Evolutionary conservation across 2,113 vertebrate species (phyloP).

Genomic region (Nymphicus hollandicus): DNA sequence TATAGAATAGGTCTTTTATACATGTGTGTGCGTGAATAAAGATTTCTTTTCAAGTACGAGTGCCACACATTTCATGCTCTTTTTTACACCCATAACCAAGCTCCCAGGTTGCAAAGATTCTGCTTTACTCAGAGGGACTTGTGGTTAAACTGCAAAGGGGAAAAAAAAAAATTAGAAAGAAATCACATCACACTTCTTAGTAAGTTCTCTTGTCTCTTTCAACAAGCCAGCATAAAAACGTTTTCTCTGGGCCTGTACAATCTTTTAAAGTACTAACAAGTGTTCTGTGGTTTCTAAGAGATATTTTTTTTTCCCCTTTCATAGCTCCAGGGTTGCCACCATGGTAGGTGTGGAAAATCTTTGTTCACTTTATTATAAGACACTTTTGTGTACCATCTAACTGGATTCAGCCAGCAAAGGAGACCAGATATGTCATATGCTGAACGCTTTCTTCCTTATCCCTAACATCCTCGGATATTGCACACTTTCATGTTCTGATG

Average conservation of each 20-base stretch:
- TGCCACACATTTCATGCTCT: background rate
- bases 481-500: slow-evolving; percentile 56
- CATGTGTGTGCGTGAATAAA: background rate
- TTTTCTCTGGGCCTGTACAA: slow-evolving; percentile 46
- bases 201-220: slow-evolving; percentile 64
- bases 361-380: slow-evolving; percentile 70
- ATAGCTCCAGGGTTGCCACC: slow-evolving; percentile 62
- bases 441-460: slow-evolving; percentile 24
- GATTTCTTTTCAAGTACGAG: background rate
- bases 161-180: background rate
- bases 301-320: slow-evolving; percentile 49
- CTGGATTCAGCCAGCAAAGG: slow-evolving; percentile 59
- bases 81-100: background rate
- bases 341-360: slow-evolving; percentile 65
- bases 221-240: slow-evolving; percentile 54
- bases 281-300: slow-evolving; percentile 61
- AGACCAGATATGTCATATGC: slow-evolving; percentile 41
- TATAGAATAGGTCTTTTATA: background rate
- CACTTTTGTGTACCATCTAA: slow-evolving; percentile 59
- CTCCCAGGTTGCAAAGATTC: background rate
- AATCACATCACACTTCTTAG: slow-evolving; percentile 35
- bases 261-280: slow-evolving; percentile 69
- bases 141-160: slow-evolving; percentile 18
- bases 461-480: slow-evolving; percentile 42
- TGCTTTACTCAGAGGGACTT: background rate